A percentile compares a stretch with the other conserved stretches of the same genome.
phyloP scores from a whole-genome alignment of 2,797 vertebrate species.

The Neostethus bicornis region DNA sequence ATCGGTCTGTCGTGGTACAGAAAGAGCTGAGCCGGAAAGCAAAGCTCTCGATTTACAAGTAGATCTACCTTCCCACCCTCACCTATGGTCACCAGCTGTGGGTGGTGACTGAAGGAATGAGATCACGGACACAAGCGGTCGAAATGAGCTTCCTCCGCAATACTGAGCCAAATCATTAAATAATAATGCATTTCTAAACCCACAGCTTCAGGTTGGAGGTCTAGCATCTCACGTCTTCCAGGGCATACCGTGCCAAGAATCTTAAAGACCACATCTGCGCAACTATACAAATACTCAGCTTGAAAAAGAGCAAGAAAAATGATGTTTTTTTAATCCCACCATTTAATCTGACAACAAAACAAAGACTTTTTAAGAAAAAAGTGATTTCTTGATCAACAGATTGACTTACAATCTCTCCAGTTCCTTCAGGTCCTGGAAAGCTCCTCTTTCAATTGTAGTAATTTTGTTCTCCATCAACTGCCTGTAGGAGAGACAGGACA shows the following conservation, averaged over 20 bases:
- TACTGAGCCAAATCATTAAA: too few species aligned
- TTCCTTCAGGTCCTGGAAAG: slow-evolving; percentile 97
- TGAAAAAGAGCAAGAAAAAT: too few species aligned
- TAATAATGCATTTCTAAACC: not conserved
- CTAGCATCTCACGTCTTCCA: not conserved
- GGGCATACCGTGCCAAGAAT: not conserved
- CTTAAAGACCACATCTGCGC: not conserved
- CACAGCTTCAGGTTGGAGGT: not conserved
- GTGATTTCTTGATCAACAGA: not conserved
- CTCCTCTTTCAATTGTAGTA: slow-evolving; percentile 92
- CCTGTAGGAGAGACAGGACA: slow-evolving; percentile 73
- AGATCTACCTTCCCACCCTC: too few species aligned
- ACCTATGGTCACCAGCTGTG: too few species aligned
- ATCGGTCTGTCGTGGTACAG: too few species aligned
- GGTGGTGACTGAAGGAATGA: too few species aligned
- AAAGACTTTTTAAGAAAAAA: not conserved
- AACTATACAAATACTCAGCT: too few species aligned
- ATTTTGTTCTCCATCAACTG: slow-evolving; percentile 99
- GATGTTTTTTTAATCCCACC: too few species aligned
- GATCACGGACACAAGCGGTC: too few species aligned
- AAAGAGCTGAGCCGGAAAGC: too few species aligned
- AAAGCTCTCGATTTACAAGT: too few species aligned
- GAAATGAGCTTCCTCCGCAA: too few species aligned
- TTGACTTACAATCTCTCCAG: slow-evolving; percentile 94
- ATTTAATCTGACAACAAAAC: not conserved